Conservation (phyloP, 2,113 vertebrate genomes). For the Leptobrachium leishanense region DNA sequence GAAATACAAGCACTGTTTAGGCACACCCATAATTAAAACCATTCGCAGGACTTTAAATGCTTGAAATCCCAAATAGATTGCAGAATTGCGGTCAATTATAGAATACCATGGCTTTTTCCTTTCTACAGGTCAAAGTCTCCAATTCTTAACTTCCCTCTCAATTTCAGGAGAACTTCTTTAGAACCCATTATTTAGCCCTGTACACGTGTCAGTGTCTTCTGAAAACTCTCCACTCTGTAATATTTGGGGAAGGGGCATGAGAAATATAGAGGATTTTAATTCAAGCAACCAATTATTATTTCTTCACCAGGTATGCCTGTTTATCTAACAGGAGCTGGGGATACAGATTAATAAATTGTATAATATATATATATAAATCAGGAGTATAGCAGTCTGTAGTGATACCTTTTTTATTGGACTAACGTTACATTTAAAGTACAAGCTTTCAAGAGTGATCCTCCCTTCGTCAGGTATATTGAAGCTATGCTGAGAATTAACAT, state of each 20-base stretch:
- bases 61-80: not conserved
- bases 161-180: not conserved
- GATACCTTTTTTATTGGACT: too few species aligned
- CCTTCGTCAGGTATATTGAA: too few species aligned
- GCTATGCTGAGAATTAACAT: too few species aligned
- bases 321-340: too few species aligned
- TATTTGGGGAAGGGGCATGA: not conserved
- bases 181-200: slow-evolving; percentile 11
- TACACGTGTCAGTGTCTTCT: slow-evolving; percentile 28
- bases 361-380: too few species aligned
- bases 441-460: too few species aligned
- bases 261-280: too few species aligned
- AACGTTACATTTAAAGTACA: too few species aligned
- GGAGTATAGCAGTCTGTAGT: too few species aligned
- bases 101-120: not conserved
- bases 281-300: too few species aligned
- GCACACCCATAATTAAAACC: slow-evolving; percentile 5
- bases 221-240: not conserved
- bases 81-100: not conserved
- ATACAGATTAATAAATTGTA: too few species aligned
- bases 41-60: not conserved
- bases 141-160: not conserved
- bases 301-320: too few species aligned
- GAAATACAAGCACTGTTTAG: not conserved
- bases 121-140: not conserved